Evolutionary conservation across 1,140 invertebrate species (phyloP), one percentile per base, ranked within the genome.

Genomic region (Aphidius gifuensis): DNA sequence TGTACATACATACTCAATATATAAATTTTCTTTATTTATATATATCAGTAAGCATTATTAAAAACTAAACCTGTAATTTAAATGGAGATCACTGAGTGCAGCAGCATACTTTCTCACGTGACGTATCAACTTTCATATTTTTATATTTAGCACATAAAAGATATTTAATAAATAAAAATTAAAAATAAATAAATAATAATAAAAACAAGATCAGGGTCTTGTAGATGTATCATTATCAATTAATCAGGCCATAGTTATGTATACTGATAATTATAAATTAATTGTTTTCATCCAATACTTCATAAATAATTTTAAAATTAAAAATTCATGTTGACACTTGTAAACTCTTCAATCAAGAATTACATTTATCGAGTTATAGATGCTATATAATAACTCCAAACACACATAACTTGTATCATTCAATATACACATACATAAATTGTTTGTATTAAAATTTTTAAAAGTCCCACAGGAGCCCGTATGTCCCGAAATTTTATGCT

Each of bases 11-110:
- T 73, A 69, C 65, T 59, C 51, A 68, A 67, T 70, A 71, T 68
- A 71, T 71, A 68, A 64, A 61, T 8, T 68, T 53, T 62, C 60
- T 23, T 60, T 64, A 63, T 57, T 43, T 47, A 40, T 57, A 32
- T 32, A 32, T 32, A 46, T 50, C 16, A 56, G 42, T 38, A 53
- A 38, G 44, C 54, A 67, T 64, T 62, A 66, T 69, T 73, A 68
- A 69, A 65, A 64, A 64, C 65, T 69, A 66, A 73, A 57, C 71
- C 66, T 39, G 68, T 66, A 68, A 73, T 73, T 73, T 71, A 65
- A 70, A 72, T 72, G 64, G 55, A 68, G 66, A 69, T 66, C 54
- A 58, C 50, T 60, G 40, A 32, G 40, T 8, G 39, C 58, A 60
- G 16, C 16, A 16, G 16, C 16, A 16, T 16, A 16, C 49, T 60